Conservation (phyloP, 2,888 invertebrate genomes). For the Pachymerium ferrugineum region DNA sequence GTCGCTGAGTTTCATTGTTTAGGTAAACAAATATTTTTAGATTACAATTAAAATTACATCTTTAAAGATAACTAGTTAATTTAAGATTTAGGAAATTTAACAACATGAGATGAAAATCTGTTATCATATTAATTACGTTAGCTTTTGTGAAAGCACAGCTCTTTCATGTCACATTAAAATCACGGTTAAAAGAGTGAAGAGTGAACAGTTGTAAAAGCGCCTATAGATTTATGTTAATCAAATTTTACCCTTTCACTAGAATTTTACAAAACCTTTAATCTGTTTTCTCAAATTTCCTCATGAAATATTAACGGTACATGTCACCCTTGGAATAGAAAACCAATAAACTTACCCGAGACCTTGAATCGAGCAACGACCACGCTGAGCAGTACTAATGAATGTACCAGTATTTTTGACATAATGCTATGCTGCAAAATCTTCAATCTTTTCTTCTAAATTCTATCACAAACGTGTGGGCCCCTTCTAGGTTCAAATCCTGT, state of each 20-base stretch:
- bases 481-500: neutral
- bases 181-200: no score
- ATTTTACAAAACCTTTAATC: no score
- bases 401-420: neutral
- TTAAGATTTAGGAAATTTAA: neutral
- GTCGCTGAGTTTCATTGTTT: neutral
- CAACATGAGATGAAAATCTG: no score
- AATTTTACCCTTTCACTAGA: no score
- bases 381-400: neutral
- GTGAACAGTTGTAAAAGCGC: no score
- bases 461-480: neutral
- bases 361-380: neutral
- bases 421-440: neutral
- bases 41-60: neutral
- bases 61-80: neutral
- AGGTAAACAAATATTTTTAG: neutral
- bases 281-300: neutral
- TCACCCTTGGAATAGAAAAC: neutral
- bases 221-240: no score
- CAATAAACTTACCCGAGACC: slow-evolving; percentile 21
- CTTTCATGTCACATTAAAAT: no score
- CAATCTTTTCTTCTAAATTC: neutral
- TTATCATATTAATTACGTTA: no score
- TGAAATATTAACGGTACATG: neutral
- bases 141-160: no score